Conservation (phyloP, 2,888 invertebrate species). For the Orchestes rusci region DNA sequence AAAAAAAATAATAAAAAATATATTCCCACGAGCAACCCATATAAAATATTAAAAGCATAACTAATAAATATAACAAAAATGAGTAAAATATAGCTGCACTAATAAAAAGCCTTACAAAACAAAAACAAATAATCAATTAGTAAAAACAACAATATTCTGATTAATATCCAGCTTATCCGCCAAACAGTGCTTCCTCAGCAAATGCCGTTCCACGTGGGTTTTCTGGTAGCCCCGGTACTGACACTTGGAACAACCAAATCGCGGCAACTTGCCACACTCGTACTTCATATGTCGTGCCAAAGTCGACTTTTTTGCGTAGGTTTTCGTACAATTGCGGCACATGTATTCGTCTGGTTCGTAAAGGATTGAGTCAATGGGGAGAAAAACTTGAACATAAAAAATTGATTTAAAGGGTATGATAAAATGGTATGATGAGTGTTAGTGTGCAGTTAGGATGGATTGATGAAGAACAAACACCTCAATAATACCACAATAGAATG, state of each 20-base stretch:
- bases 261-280: constrained; percentile 36
- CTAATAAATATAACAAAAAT: too few relatives aligned
- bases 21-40: too few relatives aligned
- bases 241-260: constrained; percentile 36
- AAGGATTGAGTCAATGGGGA: constrained; percentile 17
- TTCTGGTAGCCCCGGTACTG: constrained; percentile 36
- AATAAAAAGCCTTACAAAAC: too few relatives aligned
- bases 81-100: too few relatives aligned
- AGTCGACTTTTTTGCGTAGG: constrained; percentile 31
- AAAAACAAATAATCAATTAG: constrained; percentile 15
- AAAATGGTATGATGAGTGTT: too few relatives aligned
- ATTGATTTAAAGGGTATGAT: too few relatives aligned
- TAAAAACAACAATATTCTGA: constrained; percentile 28
- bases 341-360: constrained; percentile 27
- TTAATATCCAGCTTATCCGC: constrained; percentile 29
- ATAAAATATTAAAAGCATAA: too few relatives aligned
- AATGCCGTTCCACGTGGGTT: constrained; percentile 35
- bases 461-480: constrained; percentile 17
- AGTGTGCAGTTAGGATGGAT: too few relatives aligned
- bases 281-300: constrained; percentile 35
- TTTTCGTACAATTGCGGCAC: constrained; percentile 30
- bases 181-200: constrained; percentile 35
- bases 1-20: too few relatives aligned
- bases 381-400: too few relatives aligned
- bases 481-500: constrained; percentile 7